Conservation (phyloP, 2,797 vertebrate genomes). For the Heliangelus exortis region DNA sequence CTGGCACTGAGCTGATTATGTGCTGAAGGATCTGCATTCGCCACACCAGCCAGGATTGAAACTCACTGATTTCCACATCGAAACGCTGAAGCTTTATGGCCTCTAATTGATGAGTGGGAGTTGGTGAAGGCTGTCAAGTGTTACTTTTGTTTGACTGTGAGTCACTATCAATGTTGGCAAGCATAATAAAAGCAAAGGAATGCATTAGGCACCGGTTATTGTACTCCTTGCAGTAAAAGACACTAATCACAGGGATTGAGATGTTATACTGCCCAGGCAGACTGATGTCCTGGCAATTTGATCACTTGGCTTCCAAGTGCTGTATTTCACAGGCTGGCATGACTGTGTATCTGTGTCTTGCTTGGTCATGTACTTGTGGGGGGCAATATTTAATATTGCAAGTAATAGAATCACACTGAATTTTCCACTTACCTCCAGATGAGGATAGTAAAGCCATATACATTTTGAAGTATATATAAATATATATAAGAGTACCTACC, state of each 20-base stretch:
- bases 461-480: neutral
- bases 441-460: neutral
- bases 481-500: neutral
- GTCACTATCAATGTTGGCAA: slow-evolving; percentile 41
- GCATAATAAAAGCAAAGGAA: slow-evolving; percentile 24
- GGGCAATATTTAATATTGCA: neutral
- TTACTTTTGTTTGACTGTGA: slow-evolving; percentile 51
- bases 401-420: neutral
- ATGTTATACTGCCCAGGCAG: neutral
- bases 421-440: neutral
- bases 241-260: neutral
- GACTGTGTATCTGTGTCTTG: neutral
- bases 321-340: neutral
- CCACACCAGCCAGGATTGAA: neutral
- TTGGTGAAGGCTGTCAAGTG: neutral
- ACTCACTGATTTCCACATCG: neutral
- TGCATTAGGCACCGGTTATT: slow-evolving; percentile 28
- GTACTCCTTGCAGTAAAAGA: neutral
- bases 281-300: neutral
- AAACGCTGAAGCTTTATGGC: neutral
- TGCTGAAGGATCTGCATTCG: neutral
- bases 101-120: slow-evolving; percentile 40
- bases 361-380: neutral
- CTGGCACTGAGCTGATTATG: neutral
- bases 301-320: neutral